Conservation (phyloP, 2,113 vertebrate genomes). For the Odontophorus gujanensis region DNA sequence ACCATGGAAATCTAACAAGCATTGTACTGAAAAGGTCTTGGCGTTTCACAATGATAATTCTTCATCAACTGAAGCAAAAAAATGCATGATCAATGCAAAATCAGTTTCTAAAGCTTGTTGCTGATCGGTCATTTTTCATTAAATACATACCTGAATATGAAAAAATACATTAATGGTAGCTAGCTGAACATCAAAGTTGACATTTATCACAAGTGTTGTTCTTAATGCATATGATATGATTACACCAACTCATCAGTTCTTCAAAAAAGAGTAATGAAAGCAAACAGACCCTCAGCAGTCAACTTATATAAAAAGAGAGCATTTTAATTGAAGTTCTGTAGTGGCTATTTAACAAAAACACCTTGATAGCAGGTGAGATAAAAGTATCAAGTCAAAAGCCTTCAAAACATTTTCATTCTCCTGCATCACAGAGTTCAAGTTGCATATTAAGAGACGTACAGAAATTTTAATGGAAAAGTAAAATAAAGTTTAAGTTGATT, state of each 20-base stretch:
- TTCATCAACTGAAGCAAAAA: background rate
- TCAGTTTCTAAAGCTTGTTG: background rate
- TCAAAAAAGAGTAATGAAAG: background rate
- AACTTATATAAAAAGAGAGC: background rate
- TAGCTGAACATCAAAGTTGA: background rate
- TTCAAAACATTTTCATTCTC: background rate
- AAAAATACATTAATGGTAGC: background rate
- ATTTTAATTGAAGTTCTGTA: background rate
- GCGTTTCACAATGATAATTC: background rate
- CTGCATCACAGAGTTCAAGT: background rate
- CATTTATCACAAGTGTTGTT: background rate
- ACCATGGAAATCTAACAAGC: background rate
- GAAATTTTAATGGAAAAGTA: background rate
- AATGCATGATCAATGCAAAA: conserved; percentile 7
- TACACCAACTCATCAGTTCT: background rate
- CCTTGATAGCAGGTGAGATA: background rate
- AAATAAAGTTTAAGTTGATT: background rate
- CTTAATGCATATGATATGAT: conserved; percentile 10
- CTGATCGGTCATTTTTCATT: conserved; percentile 20
- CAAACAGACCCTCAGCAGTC: background rate
- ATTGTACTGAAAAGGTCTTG: background rate
- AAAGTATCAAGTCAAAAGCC: background rate
- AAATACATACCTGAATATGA: background rate
- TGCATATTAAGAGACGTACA: background rate
- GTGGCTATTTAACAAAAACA: background rate